Evolutionary conservation across 2,113 vertebrate species (phyloP), one percentile per base, ranked within the genome.

Genomic region (Dunckerocampus dactyliophorus): DNA sequence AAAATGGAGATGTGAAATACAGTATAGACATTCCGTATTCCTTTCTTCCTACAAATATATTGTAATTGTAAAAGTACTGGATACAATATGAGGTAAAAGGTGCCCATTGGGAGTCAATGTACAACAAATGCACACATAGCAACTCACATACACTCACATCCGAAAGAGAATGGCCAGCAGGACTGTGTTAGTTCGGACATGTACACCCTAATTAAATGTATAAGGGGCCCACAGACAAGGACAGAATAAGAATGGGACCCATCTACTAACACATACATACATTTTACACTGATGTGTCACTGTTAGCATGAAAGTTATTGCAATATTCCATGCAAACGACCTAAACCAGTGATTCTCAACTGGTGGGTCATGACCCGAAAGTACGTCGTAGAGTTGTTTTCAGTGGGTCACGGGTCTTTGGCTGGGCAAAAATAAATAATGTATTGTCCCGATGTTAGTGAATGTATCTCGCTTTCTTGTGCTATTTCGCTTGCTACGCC

Each of bases 121-220:
- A 67, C 62, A 70, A 69, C 62, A 67, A 64, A 47, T 13, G 8
- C 53, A 58, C 65, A 61, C 63, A 19, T 43, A 34, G 19, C 20
- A 15, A 55, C 42, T 1, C 60, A 0, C 53, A 57, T 66, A 53
- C 62, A 70, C 62, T 47, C 61, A 63, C 57, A 50, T 43, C 75
- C 59, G 81, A 63, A 70, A 57, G 62, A 69, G 74, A 55, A 64
- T 31, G 66, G 75, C 80, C 84, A 83, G 82, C 75, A 75, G 73
- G 72, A 71, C 61, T n/a, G n/a, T n/a, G 73, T 67, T 46, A 69
- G 75, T 65, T 46, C 65, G 82, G 79, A 77, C 79, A 88, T 85
- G 84, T 86, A 82, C 75, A 81, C 64, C 72, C 77, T 85, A 86
- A 86, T 85, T 85, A 86, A 83, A 76, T 69, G 64, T 73, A 65